Evolutionary conservation across 1,140 invertebrate species (phyloP), one percentile per base, ranked within the genome.

Genomic region (Gryon sp.): DNA sequence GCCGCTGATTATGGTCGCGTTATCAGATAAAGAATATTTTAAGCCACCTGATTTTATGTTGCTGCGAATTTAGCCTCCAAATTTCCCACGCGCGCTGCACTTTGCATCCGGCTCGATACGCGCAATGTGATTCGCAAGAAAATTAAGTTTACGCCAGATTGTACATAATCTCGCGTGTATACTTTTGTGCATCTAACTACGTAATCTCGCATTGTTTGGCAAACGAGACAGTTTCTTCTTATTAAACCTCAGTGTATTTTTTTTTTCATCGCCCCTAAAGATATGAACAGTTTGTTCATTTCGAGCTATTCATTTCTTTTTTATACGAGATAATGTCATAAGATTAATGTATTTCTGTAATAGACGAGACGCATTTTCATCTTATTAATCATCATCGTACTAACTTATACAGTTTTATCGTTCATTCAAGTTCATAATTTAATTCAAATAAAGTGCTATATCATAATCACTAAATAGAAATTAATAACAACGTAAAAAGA

Each of bases 1-100:
- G 65, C 74, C 74, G 74, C 55, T 70, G 74, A 76, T 76, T 76
- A 70, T 60, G 1, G 22, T 36, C 14, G 38, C 45, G 43, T 57
- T 70, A 76, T 76, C 74, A 70, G 73, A 76, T 76, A 60, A 70
- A 16, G 59, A 65, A n/a, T n/a, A 65, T 70, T 76, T 63, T 19
- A 59, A 63, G 46, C 46, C 32, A 50, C 46, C 43, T 57, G 63
- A 76, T 76, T 63, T 66, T 16, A 50, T 52, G 38, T 12, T 18
- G 26, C 40, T 57, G 38, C 22, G 11, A 46, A 60, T 60, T 52
- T 60, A 19, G 40, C 43, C 30, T 18, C 24, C 48, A 18, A 55
- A 75, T 68, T 75, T 60, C 40, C n/a, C n/a, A n/a, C 72, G 60
- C 57, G 57, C 53, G 26, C 53, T n/a, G 7, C 19, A 11, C n/a